Base-by-base conservation (phyloP, 2,113 vertebrate genomes). In the Ciconia maguari region DNA sequence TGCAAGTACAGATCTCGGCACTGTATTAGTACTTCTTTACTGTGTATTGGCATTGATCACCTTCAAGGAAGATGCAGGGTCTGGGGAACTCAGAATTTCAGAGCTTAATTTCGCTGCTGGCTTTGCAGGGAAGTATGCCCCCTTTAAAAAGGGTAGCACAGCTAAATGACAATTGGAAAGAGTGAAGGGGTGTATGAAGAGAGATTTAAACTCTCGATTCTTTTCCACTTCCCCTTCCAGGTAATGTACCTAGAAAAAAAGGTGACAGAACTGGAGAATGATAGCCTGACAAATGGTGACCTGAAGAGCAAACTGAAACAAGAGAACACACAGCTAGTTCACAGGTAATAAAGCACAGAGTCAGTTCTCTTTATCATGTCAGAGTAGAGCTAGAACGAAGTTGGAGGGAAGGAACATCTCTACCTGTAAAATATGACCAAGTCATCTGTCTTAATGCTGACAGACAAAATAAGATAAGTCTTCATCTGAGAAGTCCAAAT, bases 261-360 rank as follows among this genome's bases (percentile, higher is more conserved):
- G 89, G 99, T 99, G 94, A 98, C 98, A 9, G 99, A 99, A 80
- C 97, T 99, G 85, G 99, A 99, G 96, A 99, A 98, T 7, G 99
- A 99, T 87, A 99, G 97, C 95, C 89, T 99, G 94, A 98, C 98
- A 79, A 99, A 98, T 0, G 98, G 99, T 49, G 99, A 99, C 91
- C 94, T 99, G 77, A 99, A 99, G 96, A 99, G 99, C 96, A 99
- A 98, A 97, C 97, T 99, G 93, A 99, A 99, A 92, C 99, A 99
- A 92, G 99, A 99, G 85, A 99, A 99, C 96, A 99, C 98, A 0
- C 99, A 99, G 58, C 98, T 99, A 16, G 99, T 99, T 20, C 99
- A 99, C 98, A 99, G 99, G 99, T 99, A 97, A 91, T 58, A 34
- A 87, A 72, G 44, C 48, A 51, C 2, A 3, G 72, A 75, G 34